Evolutionary conservation across 2,113 vertebrate species (phyloP), one percentile per base, ranked within the genome.

Genomic region (Aptenodytes patagonicus): DNA sequence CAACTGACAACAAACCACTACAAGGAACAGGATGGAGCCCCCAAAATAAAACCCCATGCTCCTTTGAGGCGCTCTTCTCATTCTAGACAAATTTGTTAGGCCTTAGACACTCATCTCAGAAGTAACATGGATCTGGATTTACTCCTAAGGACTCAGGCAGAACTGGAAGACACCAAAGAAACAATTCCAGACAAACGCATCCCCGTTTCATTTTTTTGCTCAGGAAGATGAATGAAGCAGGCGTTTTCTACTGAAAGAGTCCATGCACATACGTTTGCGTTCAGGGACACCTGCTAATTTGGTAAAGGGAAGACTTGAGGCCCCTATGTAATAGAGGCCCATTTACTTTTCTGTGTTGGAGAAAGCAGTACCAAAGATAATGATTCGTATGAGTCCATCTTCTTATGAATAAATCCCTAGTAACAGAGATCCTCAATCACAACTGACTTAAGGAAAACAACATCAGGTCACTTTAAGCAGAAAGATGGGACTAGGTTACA

Each of bases 121-220:
- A 82, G 61, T 22, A 76, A 57, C 29, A 44, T 0, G 0, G 36
- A 73, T 21, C 34, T 62, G 38, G 51, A 91, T 81, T 79, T 57
- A 84, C 38, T 87, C 58, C 25, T 28, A n/a, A 66, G 16, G 51
- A 71, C 38, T 44, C 5, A 8, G 70, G 49, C 34, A 76, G 28
- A 81, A 81, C 64, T 84, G 49, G 60, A 82, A 69, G 28, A 70
- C 34, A 73, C 20, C 7, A 71, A 76, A 66, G 54, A 52, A 51
- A 4, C 51, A 80, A 52, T 2, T 18, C 60, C 34, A 61, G 18
- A 51, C n/a, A 91, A 89, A 83, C 0, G 2, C 3, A 51, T 13
- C 5, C 11, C 7, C 4, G 0, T 13, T 44, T 75, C 21, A 1
- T 21, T 32, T 11, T 31, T 44, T 34, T 4, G 0, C 25, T 38